A percentile compares a stretch with the other conserved stretches of the same genome.
These are phyloP conservation scores for Chironomus riparius DNA, from an alignment of 2,888 invertebrate genomes.

Conservation along the genomic window DNA sequence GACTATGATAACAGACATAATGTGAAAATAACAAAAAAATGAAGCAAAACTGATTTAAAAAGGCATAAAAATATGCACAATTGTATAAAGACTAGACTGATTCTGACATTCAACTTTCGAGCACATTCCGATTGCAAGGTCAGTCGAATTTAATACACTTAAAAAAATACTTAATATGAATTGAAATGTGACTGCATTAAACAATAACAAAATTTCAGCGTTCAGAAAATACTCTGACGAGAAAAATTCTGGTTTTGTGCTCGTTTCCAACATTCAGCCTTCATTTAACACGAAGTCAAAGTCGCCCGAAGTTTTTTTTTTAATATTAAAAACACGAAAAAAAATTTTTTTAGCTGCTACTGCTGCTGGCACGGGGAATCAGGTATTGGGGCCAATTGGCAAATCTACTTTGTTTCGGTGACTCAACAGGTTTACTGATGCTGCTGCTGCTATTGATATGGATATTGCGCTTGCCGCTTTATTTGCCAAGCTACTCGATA, in stretches of 20 bases:
- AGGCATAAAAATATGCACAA: background rate
- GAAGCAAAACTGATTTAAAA: background rate
- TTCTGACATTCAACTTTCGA: slow-evolving; percentile 4
- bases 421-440: background rate
- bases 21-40: too few species aligned
- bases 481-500: background rate
- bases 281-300: background rate
- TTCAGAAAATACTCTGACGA: background rate
- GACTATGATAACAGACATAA: too few species aligned
- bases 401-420: slow-evolving; percentile 19
- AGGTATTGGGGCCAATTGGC: slow-evolving; percentile 23
- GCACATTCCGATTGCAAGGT: slow-evolving; percentile 5
- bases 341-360: too few species aligned
- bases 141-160: background rate
- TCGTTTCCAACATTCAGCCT: background rate
- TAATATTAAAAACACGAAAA: background rate
- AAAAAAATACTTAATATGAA: too few species aligned
- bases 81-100: background rate
- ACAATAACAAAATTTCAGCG: background rate
- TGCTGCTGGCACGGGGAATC: background rate
- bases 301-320: background rate
- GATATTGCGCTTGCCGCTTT: too few species aligned
- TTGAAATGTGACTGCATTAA: background rate
- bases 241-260: slow-evolving; percentile 1
- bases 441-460: too few species aligned